phyloP scores from a whole-genome alignment of 2,797 vertebrate species.

The Distichodus sexfasciatus region DNA sequence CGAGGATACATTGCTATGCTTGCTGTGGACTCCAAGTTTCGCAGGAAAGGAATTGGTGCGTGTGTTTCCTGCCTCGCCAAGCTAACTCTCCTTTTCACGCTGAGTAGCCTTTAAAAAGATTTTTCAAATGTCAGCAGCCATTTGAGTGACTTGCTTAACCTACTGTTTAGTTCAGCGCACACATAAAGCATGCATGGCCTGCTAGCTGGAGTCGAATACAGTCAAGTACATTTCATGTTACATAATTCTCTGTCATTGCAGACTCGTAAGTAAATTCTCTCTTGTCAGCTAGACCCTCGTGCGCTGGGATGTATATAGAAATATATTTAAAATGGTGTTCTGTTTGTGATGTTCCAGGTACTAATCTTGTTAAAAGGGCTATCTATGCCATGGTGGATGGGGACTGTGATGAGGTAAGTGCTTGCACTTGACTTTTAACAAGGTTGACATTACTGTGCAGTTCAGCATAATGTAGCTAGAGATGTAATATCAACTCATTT shows the following conservation, averaged over 20 bases:
- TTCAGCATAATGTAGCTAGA: no score
- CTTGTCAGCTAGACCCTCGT: neutral
- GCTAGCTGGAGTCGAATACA: neutral
- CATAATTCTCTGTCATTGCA: neutral
- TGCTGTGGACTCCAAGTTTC: constrained; percentile 99
- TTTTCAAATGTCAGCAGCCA: neutral
- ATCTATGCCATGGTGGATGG: constrained; percentile 99
- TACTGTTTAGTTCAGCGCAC: neutral
- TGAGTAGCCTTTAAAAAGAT: neutral
- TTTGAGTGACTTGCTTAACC: constrained; percentile 4
- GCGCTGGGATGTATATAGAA: neutral
- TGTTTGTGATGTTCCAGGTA: constrained; percentile 80
- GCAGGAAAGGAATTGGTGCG: constrained; percentile 99
- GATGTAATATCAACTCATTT: no score
- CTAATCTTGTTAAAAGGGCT: constrained; percentile 99
- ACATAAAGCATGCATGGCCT: neutral
- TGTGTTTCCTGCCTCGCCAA: neutral
- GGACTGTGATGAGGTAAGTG: constrained; percentile 97
- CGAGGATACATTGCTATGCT: constrained; percentile 99
- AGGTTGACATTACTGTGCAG: no score
- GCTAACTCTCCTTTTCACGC: neutral
- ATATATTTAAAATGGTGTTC: neutral
- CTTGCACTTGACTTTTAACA: neutral
- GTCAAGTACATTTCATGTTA: neutral
- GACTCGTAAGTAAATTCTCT: no score